Evolutionary conservation across 1,140 invertebrate species (phyloP), one percentile per base, ranked within the genome.

Genomic region (Drosophila nigromelanica): DNA sequence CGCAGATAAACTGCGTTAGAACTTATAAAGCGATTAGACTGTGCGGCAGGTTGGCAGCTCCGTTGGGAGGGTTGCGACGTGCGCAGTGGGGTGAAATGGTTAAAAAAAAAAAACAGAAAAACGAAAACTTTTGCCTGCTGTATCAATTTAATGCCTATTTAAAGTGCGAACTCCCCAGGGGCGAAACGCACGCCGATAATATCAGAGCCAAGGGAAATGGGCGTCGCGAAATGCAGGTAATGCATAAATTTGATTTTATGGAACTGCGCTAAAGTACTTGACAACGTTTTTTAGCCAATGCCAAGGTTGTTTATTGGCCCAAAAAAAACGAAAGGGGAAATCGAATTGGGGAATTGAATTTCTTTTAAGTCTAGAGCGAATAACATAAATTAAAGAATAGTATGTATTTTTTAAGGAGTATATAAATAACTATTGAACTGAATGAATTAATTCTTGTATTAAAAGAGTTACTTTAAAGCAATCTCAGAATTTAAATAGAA

Each of bases 1-100:
- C 47, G 55, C 78, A 76, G 81, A 87, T 87, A 87, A 87, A 87
- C 79, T 87, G 82, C 75, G 78, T 87, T 87, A 73, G 78, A 87
- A 87, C 78, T 87, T 89, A 87, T 87, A 87, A 87, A 87, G 83
- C 82, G 82, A 87, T 87, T 87, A 87, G 82, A 82, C 40, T 78
- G 64, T 73, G 71, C 75, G 78, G 14, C 48, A 43, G 21, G 45
- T 30, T 55, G 71, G 61, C 48, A 76, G 40, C 60, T 47, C 51
- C 69, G 59, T 21, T 62, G 54, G 73, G 45, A 59, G 45, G 35
- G 42, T 56, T 73, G 69, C 30, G 40, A 48, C 30, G 35, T 42
- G 45, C 37, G 37, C 51, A 5, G 14, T 4, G 27, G n/a, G 5
- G 27, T 3, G 14, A 50, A 14, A 10, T 40, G 27, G 10, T 33